Conservation (phyloP, 2,888 invertebrate genomes). For the Cepaea hortensis region DNA sequence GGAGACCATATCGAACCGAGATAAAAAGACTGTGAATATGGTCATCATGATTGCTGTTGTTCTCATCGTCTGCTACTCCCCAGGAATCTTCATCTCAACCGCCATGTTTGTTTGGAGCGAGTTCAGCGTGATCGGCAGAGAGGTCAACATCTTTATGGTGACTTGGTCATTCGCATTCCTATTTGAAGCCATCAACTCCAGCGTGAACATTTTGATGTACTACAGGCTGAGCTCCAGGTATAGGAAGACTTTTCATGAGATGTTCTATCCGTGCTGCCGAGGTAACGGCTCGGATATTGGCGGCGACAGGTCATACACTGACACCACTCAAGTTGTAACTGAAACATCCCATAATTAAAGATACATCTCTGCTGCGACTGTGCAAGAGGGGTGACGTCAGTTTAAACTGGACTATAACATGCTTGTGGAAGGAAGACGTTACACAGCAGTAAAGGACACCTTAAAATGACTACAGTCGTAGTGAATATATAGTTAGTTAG, state of each 20-base stretch:
- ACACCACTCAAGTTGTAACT: background rate
- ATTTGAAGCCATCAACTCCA: constrained; percentile 29
- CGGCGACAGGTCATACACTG: constrained; percentile 17
- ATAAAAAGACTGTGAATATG: constrained; percentile 27
- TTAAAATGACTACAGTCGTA: no score
- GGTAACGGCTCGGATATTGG: background rate
- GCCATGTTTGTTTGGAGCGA: constrained; percentile 14
- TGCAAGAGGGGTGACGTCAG: no score
- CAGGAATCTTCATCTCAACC: constrained; percentile 13
- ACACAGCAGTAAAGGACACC: no score
- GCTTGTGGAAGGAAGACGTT: no score
- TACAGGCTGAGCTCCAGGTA: constrained; percentile 29
- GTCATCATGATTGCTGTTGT: constrained; percentile 29
- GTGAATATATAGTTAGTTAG: no score
- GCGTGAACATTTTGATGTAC: constrained; percentile 34
- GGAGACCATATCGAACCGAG: constrained; percentile 2
- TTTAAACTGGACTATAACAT: no score
- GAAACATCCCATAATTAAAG: background rate
- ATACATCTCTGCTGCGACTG: background rate
- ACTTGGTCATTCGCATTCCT: constrained; percentile 26
- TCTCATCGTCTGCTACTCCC: constrained; percentile 18
- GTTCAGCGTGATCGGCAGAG: constrained; percentile 14
- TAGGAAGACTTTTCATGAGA: constrained; percentile 12
- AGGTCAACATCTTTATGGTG: constrained; percentile 27
- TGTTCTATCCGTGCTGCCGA: background rate